Base-by-base conservation (phyloP, 1,140 invertebrate genomes). In the Yoshiicerus persimilis region DNA sequence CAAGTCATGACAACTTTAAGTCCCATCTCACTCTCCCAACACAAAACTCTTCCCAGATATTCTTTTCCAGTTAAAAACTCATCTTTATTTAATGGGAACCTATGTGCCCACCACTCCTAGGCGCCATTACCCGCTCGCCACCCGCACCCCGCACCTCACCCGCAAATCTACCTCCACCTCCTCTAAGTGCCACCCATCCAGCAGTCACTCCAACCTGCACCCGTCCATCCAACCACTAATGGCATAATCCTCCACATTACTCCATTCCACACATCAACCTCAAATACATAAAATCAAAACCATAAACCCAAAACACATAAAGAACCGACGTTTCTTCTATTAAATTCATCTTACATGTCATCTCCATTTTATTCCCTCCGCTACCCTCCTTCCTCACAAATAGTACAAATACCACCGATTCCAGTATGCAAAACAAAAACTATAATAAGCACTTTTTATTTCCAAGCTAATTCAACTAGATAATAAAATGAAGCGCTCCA, bases 1-100 rank as follows among this genome's bases (percentile, higher is more conserved):
- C 75, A 80, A 80, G 75, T 80, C 75, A 80, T 80, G 75, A 80
- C 75, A 80, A 80, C 75, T 80, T 80, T 80, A 80, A 80, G 75
- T 80, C 75, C 34, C 75, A 80, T 36, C 75, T 80, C 75, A 32
- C 75, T 80, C 34, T 38, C 75, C 38, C 32, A 11, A 16, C 32
- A 30, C 13, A n/a, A 80, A 80, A 80, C 75, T 80, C 75, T 36
- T 34, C n/a, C 30, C 30, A 80, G 75, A 80, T 80, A 80, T 80
- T 80, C 34, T 80, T 80, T 80, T 80, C 75, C 75, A 80, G 75
- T 80, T 80, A 80, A 80, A 80, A 80, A 80, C 75, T 80, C 75
- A 80, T 80, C 75, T 80, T 80, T 30, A 80, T 38, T 34, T 34
- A 80, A 70, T 34, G 32, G 5, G 5, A 9, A 16, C 56, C 13